Conservation (phyloP, 2,113 vertebrate genomes). For the Dicerorhinus sumatrensis region DNA sequence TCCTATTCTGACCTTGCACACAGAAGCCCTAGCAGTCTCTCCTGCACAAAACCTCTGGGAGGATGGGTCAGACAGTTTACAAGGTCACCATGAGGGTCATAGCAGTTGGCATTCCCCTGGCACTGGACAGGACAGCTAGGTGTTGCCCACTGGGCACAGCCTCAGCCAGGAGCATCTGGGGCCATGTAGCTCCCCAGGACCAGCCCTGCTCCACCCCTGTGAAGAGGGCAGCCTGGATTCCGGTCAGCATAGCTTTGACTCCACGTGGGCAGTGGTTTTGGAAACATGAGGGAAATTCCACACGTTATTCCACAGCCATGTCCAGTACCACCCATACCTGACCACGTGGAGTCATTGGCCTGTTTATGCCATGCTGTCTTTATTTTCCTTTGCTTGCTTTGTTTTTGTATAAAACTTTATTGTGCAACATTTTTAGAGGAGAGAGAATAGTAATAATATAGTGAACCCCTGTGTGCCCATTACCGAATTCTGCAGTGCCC, state of each 20-base stretch:
- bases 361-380: not conserved
- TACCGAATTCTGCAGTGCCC: not conserved
- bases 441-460: conserved; percentile 7
- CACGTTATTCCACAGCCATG: not conserved
- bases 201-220: not conserved
- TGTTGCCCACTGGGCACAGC: not conserved
- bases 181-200: not conserved
- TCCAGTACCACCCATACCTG: not conserved
- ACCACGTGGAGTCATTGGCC: not conserved
- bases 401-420: conserved; percentile 3
- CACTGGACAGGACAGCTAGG: not conserved
- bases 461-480: not conserved
- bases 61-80: not conserved
- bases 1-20: not conserved
- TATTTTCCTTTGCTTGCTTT: not conserved
- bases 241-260: not conserved
- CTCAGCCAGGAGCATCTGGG: not conserved
- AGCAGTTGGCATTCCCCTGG: not conserved
- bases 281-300: not conserved
- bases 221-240: not conserved
- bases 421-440: not conserved
- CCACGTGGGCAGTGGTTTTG: not conserved
- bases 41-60: not conserved
- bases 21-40: not conserved
- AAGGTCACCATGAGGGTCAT: not conserved